phyloP scores from a whole-genome alignment of 1,140 invertebrate genomes.

The Agrypnia vestita region DNA sequence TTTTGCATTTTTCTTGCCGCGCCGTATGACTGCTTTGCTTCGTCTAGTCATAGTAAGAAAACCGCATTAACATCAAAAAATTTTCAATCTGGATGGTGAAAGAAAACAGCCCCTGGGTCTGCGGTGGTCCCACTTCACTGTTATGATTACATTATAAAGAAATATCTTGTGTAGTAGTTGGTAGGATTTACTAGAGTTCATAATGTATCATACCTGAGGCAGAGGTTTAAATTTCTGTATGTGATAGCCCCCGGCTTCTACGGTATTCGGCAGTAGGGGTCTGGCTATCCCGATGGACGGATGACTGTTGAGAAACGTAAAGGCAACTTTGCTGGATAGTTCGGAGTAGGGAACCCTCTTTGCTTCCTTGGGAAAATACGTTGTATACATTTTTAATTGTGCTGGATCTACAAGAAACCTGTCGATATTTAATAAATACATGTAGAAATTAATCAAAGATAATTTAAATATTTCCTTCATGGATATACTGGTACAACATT shows the following conservation, averaged over 20 bases:
- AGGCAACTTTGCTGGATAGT: constrained; percentile 39
- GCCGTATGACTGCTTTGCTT: too few relatives aligned
- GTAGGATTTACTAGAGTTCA: background rate
- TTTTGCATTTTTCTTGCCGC: too few relatives aligned
- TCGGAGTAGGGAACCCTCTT: constrained; percentile 46
- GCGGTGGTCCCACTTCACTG: too few relatives aligned
- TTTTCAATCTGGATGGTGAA: too few relatives aligned
- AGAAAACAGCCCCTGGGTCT: too few relatives aligned
- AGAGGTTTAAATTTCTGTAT: constrained; percentile 49
- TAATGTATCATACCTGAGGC: constrained; percentile 45
- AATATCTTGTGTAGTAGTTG: too few relatives aligned
- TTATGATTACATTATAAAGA: too few relatives aligned
- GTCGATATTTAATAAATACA: background rate
- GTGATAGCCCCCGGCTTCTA: constrained; percentile 56
- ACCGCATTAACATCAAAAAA: too few relatives aligned
- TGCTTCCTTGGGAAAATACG: constrained; percentile 52
- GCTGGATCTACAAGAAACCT: constrained; percentile 37
- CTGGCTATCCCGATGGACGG: constrained; percentile 50
- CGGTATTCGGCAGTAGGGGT: constrained; percentile 50
- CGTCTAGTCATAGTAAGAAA: too few relatives aligned
- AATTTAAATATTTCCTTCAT: too few relatives aligned
- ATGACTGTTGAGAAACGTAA: constrained; percentile 51
- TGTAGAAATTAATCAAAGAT: background rate
- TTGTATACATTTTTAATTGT: constrained; percentile 40
- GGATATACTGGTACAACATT: background rate